phyloP scores from a whole-genome alignment of 1,140 invertebrate species.

The Sarcophaga peregrina region DNA sequence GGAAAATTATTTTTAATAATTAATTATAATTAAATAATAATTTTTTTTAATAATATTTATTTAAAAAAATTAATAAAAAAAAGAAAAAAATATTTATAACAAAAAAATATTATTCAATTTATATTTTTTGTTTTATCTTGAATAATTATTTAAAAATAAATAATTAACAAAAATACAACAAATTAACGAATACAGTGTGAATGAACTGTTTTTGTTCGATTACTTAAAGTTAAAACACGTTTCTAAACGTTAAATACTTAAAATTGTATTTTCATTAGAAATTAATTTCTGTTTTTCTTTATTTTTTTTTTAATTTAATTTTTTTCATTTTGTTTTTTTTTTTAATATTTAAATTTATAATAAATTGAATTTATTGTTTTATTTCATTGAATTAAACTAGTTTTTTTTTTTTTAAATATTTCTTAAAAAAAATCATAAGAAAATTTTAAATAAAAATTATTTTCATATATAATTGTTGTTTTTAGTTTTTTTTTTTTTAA shows the following conservation, averaged over 20 bases:
- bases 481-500: background rate
- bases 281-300: background rate
- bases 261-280: background rate
- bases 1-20: background rate
- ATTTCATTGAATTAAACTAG: too few species aligned
- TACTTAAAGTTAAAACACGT: too few species aligned
- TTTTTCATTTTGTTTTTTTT: constrained; percentile 14
- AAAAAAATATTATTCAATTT: too few species aligned
- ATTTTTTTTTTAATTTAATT: background rate
- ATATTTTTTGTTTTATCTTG: background rate
- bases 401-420: constrained; percentile 6
- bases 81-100: background rate
- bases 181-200: background rate
- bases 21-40: background rate
- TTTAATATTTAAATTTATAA: constrained; percentile 1
- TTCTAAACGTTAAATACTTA: background rate
- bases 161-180: background rate
- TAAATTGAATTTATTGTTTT: background rate
- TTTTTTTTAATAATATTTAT: background rate
- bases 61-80: background rate
- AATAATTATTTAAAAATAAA: background rate
- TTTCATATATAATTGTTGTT: background rate
- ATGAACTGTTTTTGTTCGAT: too few species aligned
- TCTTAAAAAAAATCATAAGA: background rate
- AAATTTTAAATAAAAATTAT: background rate